Percentiles rank a stretch among this genome's conserved stretches.
These are phyloP conservation scores for Limnephilus lunatus DNA, from an alignment of 2,888 invertebrate genomes.

Conservation along the genomic window DNA sequence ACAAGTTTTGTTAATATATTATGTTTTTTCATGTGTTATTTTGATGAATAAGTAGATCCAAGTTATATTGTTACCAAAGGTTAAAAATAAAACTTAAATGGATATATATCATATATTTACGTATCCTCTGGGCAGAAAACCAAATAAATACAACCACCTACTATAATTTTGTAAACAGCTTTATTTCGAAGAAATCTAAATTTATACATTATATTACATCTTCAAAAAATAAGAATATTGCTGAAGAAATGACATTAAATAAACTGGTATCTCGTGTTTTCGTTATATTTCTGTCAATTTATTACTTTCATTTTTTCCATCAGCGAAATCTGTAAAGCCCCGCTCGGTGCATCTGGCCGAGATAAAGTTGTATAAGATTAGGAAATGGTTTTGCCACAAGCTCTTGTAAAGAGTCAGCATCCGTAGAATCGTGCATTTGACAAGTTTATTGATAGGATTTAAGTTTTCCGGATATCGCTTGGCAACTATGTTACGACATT, in stretches of 20 bases:
- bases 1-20: too few relatives aligned
- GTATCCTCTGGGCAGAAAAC: too few relatives aligned
- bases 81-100: too few relatives aligned
- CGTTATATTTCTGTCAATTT: background rate
- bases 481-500: constrained; percentile 40
- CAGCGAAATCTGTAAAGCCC: background rate
- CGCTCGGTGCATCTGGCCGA: constrained; percentile 19
- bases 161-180: background rate
- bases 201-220: background rate
- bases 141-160: too few relatives aligned
- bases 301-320: background rate
- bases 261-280: background rate
- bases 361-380: constrained; percentile 49
- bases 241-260: background rate
- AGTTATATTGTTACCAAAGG: too few relatives aligned
- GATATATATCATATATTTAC: too few relatives aligned
- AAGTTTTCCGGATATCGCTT: constrained; percentile 48
- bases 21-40: too few relatives aligned
- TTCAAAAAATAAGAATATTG: background rate
- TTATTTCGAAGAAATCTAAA: background rate
- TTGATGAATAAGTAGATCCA: too few relatives aligned
- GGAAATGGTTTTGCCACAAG: constrained; percentile 45
- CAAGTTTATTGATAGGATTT: constrained; percentile 64
- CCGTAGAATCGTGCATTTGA: constrained; percentile 63
- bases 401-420: constrained; percentile 43